Percentiles rank a stretch among this genome's conserved stretches.
These are phyloP conservation scores for Pagrus major DNA, from an alignment of 2,113 vertebrate genomes.

Conservation along the genomic window DNA sequence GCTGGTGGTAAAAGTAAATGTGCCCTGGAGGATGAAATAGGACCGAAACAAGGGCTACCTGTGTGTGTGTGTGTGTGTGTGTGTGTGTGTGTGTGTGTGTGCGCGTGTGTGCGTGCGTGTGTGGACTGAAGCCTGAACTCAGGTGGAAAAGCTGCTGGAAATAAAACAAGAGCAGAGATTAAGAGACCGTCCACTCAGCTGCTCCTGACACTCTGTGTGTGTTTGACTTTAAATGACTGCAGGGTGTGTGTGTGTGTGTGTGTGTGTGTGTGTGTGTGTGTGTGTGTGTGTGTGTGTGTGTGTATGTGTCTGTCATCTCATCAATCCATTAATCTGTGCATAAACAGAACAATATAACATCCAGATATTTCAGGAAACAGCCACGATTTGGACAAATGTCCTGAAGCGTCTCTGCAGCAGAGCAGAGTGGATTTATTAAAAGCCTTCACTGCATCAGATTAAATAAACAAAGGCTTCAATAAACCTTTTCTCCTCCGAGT, in stretches of 20 bases:
- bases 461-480: background rate
- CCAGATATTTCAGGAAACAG: background rate
- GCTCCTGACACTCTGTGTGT: background rate
- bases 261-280: too few relatives aligned
- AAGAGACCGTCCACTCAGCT: background rate
- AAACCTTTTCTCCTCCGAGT: too few relatives aligned
- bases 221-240: background rate
- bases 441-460: background rate
- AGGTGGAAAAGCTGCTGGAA: background rate
- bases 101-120: background rate
- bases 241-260: too few relatives aligned
- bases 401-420: background rate
- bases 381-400: too few relatives aligned
- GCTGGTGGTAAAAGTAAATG: slow-evolving; percentile 5
- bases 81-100: background rate
- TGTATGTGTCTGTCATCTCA: background rate
- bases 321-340: too few relatives aligned
- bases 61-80: slow-evolving; percentile 3
- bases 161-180: background rate
- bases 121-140: background rate
- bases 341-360: background rate
- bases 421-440: background rate
- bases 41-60: slow-evolving; percentile 2
- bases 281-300: too few relatives aligned
- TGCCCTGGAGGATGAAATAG: slow-evolving; percentile 20